These are phyloP conservation scores for Eledona agricola DNA, from an alignment of 2,888 invertebrate species.

Conservation along the genomic window DNA sequence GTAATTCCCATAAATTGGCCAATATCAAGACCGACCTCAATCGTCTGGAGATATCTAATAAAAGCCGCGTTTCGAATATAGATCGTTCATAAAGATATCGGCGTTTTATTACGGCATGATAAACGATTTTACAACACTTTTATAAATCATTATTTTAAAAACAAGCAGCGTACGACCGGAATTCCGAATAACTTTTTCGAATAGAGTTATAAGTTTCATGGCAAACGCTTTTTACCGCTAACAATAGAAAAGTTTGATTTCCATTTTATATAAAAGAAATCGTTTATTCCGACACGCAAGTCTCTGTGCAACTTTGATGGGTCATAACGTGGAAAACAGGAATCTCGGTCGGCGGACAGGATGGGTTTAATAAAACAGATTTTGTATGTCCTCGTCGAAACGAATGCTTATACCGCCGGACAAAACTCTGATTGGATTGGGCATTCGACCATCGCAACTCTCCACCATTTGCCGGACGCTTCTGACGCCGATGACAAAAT, in stretches of 20 bases:
- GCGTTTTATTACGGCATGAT: constrained; percentile 33
- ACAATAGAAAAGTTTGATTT: constrained; percentile 37
- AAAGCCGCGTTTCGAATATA: constrained; percentile 33
- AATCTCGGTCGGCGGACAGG: constrained; percentile 17
- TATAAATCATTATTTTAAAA: constrained; percentile 36
- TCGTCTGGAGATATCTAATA: constrained; percentile 34
- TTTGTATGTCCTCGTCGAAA: constrained; percentile 20
- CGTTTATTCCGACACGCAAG: constrained; percentile 33
- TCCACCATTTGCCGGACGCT: constrained; percentile 25
- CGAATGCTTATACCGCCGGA: constrained; percentile 23
- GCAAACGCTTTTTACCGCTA: constrained; percentile 19
- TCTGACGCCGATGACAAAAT: constrained; percentile 25
- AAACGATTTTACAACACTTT: constrained; percentile 37
- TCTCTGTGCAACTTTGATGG: constrained; percentile 29
- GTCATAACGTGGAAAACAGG: constrained; percentile 28
- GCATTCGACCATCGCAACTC: constrained; percentile 28
- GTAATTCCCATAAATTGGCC: constrained; percentile 30
- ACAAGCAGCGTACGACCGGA: constrained; percentile 10
- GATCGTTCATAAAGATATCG: constrained; percentile 33
- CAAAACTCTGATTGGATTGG: constrained; percentile 30
- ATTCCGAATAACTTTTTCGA: constrained; percentile 25
- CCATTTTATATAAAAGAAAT: constrained; percentile 30
- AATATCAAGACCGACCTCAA: constrained; percentile 30
- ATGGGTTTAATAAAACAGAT: constrained; percentile 25
- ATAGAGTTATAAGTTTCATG: constrained; percentile 31